Evolutionary conservation across 2,888 invertebrate genomes (phyloP).

Genomic region (Harpagoxenus sublaevis): DNA sequence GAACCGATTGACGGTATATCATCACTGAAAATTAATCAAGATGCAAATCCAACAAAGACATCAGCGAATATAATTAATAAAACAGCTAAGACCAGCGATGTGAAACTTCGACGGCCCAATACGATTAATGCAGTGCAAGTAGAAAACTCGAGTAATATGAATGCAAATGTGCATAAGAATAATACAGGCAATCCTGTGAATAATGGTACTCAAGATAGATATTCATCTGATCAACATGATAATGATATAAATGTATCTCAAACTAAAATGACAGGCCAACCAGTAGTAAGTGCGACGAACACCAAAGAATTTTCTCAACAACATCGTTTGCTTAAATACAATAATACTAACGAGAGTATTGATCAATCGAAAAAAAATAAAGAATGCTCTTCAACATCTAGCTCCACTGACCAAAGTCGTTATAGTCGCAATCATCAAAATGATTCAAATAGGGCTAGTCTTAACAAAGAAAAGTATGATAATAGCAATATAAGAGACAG

Average conservation of each 20-base stretch:
- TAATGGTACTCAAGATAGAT: background rate
- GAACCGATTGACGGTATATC: conserved; percentile 9
- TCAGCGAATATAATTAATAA: background rate
- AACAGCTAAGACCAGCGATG: background rate
- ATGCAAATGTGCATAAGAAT: background rate
- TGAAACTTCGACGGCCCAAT: conserved; percentile 25
- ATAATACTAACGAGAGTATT: background rate
- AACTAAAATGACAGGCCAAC: background rate
- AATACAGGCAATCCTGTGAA: background rate
- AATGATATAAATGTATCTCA: background rate
- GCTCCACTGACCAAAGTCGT: background rate
- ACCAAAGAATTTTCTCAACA: background rate
- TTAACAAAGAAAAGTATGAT: background rate
- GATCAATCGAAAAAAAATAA: background rate
- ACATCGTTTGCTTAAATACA: background rate
- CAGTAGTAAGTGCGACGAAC: background rate
- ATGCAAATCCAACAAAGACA: conserved; percentile 10
- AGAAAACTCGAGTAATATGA: background rate
- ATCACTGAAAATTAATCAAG: background rate
- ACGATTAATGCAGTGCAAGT: background rate
- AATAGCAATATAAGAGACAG: background rate
- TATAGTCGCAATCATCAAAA: background rate
- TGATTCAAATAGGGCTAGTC: background rate
- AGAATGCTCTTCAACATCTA: background rate
- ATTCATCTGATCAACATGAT: background rate